Evolutionary conservation across 2,797 vertebrate genomes (phyloP).

Genomic region (Prionace glauca): DNA sequence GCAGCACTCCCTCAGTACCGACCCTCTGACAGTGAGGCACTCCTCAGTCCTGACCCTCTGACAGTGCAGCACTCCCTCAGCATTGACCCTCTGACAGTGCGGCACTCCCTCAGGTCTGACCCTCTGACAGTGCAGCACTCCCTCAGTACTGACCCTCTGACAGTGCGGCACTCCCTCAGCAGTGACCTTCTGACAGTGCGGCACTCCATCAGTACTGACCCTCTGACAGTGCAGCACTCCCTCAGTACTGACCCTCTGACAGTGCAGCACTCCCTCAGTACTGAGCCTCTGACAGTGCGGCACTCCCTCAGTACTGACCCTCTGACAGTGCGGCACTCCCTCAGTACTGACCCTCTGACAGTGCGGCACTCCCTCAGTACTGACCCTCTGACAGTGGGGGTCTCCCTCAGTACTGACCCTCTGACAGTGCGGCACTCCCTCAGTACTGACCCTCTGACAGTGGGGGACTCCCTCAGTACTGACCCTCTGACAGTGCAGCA

Average conservation of each 20-base stretch:
- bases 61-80: neutral
- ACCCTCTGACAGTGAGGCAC: neutral
- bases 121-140: neutral
- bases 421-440: neutral
- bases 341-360: too few species aligned
- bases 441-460: too few species aligned
- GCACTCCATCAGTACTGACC: neutral
- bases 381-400: neutral
- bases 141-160: too few species aligned
- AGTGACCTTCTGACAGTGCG: too few species aligned
- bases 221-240: too few species aligned
- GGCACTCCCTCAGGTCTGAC: neutral
- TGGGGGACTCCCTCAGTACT: neutral
- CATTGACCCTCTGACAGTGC: too few species aligned
- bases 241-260: too few species aligned
- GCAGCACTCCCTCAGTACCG: neutral
- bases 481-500: neutral
- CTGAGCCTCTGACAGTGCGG: too few species aligned
- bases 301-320: too few species aligned
- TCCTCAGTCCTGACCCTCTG: neutral
- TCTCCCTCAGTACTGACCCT: neutral
- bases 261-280: too few species aligned
- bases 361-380: neutral
- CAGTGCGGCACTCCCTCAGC: neutral
- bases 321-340: too few species aligned